A percentile compares a stretch with the other conserved stretches of the same genome.
These are phyloP conservation scores for Notamacropus eugenii DNA, from an alignment of 2,797 vertebrate genomes.

Conservation along the genomic window DNA sequence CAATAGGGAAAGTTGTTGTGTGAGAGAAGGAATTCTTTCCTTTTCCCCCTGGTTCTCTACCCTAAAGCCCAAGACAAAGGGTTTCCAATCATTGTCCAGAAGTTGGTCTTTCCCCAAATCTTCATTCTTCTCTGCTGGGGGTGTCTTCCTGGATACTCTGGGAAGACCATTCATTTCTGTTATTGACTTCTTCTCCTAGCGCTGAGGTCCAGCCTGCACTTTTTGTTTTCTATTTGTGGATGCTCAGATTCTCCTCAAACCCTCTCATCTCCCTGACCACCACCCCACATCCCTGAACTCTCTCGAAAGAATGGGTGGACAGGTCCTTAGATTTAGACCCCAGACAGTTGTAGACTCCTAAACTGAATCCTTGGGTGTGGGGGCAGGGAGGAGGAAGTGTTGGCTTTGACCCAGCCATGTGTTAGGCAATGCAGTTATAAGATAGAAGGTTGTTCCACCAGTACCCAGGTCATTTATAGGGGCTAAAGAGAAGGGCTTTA, in stretches of 20 bases:
- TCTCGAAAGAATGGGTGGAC: background rate
- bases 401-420: background rate
- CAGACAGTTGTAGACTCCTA: background rate
- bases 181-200: background rate
- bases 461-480: background rate
- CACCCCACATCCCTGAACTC: background rate
- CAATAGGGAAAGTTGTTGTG: background rate
- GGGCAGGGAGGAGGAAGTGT: background rate
- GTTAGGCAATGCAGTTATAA: background rate
- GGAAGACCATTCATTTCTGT: background rate
- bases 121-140: background rate
- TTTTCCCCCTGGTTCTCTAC: background rate
- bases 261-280: background rate
- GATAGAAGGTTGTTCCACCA: background rate
- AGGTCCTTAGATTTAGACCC: background rate
- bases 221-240: conserved; percentile 25
- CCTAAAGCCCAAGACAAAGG: background rate
- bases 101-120: background rate
- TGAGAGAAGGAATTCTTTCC: background rate
- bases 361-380: background rate
- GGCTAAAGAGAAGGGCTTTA: background rate
- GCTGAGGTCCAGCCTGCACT: background rate
- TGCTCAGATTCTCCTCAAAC: background rate
- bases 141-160: background rate
- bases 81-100: background rate